These are phyloP conservation scores for Andrena flavipes DNA, from an alignment of 2,888 invertebrate genomes.

Conservation along the genomic window DNA sequence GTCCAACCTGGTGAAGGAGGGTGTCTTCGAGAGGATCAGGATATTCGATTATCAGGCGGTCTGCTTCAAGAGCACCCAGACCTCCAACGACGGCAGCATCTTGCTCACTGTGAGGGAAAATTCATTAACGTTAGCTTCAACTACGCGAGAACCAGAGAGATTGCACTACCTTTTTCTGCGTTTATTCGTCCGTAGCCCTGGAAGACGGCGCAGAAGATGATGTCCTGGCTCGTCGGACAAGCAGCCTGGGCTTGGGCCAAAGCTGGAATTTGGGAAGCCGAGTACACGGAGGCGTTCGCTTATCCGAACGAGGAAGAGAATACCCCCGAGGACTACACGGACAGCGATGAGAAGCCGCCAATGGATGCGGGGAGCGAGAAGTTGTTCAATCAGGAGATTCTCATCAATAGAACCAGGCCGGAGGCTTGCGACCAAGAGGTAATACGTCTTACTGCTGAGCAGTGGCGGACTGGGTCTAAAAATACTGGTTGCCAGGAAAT, in stretches of 20 bases:
- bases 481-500: too few species aligned
- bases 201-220: constrained; percentile 71
- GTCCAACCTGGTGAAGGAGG: constrained; percentile 90
- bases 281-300: constrained; percentile 76
- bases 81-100: constrained; percentile 87
- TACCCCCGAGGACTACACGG: constrained; percentile 71
- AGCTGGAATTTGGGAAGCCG: constrained; percentile 77
- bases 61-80: constrained; percentile 90
- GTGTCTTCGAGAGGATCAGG: constrained; percentile 90
- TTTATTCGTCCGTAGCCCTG: constrained; percentile 73
- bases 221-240: constrained; percentile 80
- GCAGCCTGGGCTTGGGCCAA: constrained; percentile 77
- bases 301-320: constrained; percentile 75
- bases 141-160: background rate
- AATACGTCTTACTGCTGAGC: constrained; percentile 1
- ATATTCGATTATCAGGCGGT: constrained; percentile 96
- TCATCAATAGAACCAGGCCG: constrained; percentile 92
- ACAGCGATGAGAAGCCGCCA: constrained; percentile 73
- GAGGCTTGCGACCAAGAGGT: constrained; percentile 94
- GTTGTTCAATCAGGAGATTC: constrained; percentile 88
- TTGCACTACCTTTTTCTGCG: background rate
- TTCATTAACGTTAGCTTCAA: background rate
- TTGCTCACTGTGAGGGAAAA: constrained; percentile 87
- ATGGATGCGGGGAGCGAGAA: constrained; percentile 85
- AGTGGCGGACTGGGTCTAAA: too few species aligned